These are phyloP conservation scores for Albula glossodonta DNA, from an alignment of 2,113 vertebrate genomes.

Conservation along the genomic window DNA sequence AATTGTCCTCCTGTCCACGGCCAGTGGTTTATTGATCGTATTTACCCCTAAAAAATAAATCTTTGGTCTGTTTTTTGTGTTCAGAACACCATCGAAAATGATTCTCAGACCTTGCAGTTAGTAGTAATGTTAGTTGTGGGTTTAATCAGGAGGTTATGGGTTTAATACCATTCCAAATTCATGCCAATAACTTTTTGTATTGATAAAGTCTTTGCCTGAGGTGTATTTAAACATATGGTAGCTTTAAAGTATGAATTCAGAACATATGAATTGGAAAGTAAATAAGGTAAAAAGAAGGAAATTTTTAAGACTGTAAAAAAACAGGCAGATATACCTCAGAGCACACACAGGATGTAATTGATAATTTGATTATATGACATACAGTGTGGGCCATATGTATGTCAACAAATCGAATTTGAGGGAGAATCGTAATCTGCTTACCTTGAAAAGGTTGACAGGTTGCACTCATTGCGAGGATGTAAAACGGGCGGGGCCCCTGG, in stretches of 20 bases:
- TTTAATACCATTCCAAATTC: not conserved
- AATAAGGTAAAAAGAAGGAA: not conserved
- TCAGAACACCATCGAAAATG: not conserved
- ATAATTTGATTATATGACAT: conserved; percentile 49
- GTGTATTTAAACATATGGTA: not conserved
- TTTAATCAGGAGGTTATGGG: not conserved
- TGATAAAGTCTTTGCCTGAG: not conserved
- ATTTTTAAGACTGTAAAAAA: not conserved
- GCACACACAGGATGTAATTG: conserved; percentile 32
- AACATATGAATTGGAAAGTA: not conserved
- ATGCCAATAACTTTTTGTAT: not conserved
- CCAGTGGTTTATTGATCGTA: not conserved
- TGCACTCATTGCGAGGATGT: not conserved
- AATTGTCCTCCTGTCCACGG: not conserved
- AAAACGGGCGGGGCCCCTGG: not conserved
- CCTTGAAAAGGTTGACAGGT: not conserved
- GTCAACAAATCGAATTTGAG: conserved; percentile 50
- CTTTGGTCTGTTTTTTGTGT: not conserved
- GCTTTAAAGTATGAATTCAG: not conserved
- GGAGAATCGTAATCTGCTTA: conserved; percentile 47
- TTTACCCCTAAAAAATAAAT: not conserved
- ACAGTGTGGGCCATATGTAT: conserved; percentile 29
- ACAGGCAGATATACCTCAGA: not conserved
- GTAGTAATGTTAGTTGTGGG: not conserved
- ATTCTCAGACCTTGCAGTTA: not conserved